These are phyloP conservation scores for Chelonoidis abingdonii DNA, from an alignment of 2,113 vertebrate genomes.

Conservation along the genomic window DNA sequence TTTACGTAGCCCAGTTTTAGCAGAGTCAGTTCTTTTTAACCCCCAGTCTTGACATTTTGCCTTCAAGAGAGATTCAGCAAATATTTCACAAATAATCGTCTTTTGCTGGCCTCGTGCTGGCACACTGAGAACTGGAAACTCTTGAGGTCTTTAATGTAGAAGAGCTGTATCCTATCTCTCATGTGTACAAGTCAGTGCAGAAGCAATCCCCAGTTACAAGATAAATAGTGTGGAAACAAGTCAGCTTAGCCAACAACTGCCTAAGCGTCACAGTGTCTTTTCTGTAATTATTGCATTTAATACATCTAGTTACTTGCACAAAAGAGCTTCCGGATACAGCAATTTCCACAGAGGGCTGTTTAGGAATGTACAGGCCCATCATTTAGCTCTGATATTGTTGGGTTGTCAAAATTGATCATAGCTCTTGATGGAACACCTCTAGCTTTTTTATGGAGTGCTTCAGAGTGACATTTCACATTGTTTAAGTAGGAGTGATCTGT, in stretches of 20 bases:
- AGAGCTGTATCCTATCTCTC: background rate
- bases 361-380: slow-evolving; percentile 83
- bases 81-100: background rate
- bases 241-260: slow-evolving; percentile 74
- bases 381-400: slow-evolving; percentile 86
- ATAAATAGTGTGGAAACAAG: slow-evolving; percentile 62
- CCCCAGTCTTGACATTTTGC: slow-evolving; percentile 28
- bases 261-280: slow-evolving; percentile 76
- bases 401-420: slow-evolving; percentile 87
- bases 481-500: slow-evolving; percentile 87
- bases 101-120: background rate
- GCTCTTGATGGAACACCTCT: slow-evolving; percentile 84
- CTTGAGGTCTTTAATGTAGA: background rate
- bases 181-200: background rate
- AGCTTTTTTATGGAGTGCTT: slow-evolving; percentile 81
- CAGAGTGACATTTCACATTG: slow-evolving; percentile 85
- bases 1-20: background rate
- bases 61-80: background rate
- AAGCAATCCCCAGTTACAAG: slow-evolving; percentile 18
- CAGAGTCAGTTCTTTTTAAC: background rate
- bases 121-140: background rate
- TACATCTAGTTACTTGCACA: slow-evolving; percentile 83
- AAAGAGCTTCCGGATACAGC: slow-evolving; percentile 82
- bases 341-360: slow-evolving; percentile 83
- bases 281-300: slow-evolving; percentile 85